phyloP scores from a whole-genome alignment of 2,888 invertebrate species.

The Lampropteryx suffumata region DNA sequence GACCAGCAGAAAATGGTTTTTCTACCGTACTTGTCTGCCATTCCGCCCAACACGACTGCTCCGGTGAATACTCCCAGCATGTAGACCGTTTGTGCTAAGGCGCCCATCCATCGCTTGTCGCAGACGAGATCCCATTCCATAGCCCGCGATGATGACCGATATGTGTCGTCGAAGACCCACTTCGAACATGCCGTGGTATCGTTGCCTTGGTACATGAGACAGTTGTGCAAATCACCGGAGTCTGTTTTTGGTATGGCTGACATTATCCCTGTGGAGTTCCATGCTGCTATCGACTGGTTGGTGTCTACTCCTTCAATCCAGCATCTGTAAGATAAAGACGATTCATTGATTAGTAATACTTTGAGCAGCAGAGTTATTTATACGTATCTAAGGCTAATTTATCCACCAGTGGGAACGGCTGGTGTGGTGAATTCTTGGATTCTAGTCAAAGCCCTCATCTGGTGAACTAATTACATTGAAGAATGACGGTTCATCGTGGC shows the following conservation, averaged over 20 bases:
- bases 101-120: constrained; percentile 90
- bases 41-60: constrained; percentile 89
- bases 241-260: constrained; percentile 81
- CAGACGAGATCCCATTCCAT: constrained; percentile 94
- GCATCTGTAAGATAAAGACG: constrained; percentile 75
- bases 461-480: too few species aligned
- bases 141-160: constrained; percentile 87
- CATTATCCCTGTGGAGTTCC: constrained; percentile 81
- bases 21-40: constrained; percentile 92
- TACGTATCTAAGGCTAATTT: too few species aligned
- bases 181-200: constrained; percentile 59
- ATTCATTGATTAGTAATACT: not conserved
- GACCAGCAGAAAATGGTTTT: constrained; percentile 93
- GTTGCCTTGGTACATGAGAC: constrained; percentile 79
- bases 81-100: constrained; percentile 89
- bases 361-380: too few species aligned
- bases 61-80: constrained; percentile 95
- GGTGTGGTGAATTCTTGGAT: too few species aligned
- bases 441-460: too few species aligned
- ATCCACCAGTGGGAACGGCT: too few species aligned
- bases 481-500: too few species aligned
- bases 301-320: constrained; percentile 84
- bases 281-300: constrained; percentile 73
- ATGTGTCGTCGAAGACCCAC: constrained; percentile 89
- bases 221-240: constrained; percentile 83